Conservation (phyloP, 2,797 vertebrate genomes). For the Phataginus tricuspis region DNA sequence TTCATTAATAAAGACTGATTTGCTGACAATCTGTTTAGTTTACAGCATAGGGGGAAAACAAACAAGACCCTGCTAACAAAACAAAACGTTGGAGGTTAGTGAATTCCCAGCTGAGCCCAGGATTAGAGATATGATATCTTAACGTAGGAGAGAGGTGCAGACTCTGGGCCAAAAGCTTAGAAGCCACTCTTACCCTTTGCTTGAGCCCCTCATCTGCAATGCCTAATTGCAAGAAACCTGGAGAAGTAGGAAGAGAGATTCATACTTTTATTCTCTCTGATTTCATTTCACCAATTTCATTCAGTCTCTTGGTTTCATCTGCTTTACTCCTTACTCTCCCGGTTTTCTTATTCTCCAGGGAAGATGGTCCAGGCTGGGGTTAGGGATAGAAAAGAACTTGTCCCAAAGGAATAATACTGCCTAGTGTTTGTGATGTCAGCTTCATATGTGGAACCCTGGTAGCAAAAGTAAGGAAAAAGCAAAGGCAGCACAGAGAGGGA, state of each 20-base stretch:
- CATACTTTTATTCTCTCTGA: not conserved
- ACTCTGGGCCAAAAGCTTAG: slow-evolving; percentile 68
- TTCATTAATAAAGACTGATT: slow-evolving; percentile 84
- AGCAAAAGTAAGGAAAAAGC: not conserved
- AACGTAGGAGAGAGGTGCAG: slow-evolving; percentile 77
- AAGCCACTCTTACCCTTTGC: slow-evolving; percentile 57
- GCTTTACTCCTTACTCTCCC: not conserved
- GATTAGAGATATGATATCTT: slow-evolving; percentile 83
- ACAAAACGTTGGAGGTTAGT: slow-evolving; percentile 78
- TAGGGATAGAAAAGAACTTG: not conserved
- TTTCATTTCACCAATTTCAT: not conserved
- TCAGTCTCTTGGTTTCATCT: not conserved
- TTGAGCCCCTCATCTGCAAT: slow-evolving; percentile 39
- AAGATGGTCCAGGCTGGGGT: not conserved
- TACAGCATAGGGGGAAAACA: slow-evolving; percentile 84
- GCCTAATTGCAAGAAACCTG: not conserved
- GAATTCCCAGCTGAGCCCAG: slow-evolving; percentile 81
- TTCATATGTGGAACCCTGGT: not conserved
- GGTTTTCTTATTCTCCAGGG: not conserved
- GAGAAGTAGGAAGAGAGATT: slow-evolving; percentile 34
- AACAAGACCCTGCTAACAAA: slow-evolving; percentile 83
- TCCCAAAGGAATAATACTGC: not conserved
- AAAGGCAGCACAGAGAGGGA: not conserved
- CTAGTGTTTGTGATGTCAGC: not conserved
- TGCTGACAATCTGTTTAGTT: slow-evolving; percentile 85